Percentiles rank a stretch among this genome's conserved stretches.
phyloP scores from a whole-genome alignment of 1,140 invertebrate species.

The Batillaria attramentaria region DNA sequence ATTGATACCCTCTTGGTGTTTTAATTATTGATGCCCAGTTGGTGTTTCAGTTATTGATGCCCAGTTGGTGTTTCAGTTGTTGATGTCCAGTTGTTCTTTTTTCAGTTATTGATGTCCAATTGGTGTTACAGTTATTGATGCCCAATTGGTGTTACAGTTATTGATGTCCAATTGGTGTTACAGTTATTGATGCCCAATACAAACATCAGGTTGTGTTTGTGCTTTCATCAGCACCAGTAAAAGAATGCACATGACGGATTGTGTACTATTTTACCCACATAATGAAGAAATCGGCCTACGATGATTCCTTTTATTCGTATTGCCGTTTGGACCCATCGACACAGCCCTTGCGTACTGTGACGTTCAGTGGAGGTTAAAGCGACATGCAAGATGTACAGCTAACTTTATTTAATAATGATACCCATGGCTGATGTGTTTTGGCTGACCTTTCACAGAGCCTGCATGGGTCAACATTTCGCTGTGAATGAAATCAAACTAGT shows the following conservation, averaged over 20 bases:
- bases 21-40: not conserved
- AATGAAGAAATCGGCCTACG: not conserved
- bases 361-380: not conserved
- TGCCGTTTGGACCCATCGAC: not conserved
- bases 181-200: too few species aligned
- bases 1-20: not conserved
- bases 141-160: too few species aligned
- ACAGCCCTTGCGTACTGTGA: not conserved
- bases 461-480: slow-evolving; percentile 64
- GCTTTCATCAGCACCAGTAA: too few species aligned
- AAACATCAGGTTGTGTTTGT: too few species aligned
- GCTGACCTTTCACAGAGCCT: slow-evolving; percentile 52
- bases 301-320: not conserved
- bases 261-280: too few species aligned
- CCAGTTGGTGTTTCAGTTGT: too few species aligned
- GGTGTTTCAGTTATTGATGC: not conserved
- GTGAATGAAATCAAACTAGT: slow-evolving; percentile 60
- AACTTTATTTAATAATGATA: slow-evolving; percentile 5
- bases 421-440: too few species aligned
- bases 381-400: not conserved
- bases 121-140: too few species aligned
- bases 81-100: too few species aligned
- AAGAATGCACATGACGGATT: too few species aligned
- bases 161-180: too few species aligned
- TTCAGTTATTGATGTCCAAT: not conserved